phyloP scores from a whole-genome alignment of 2,113 vertebrate species.

The Oophaga pumilio region DNA sequence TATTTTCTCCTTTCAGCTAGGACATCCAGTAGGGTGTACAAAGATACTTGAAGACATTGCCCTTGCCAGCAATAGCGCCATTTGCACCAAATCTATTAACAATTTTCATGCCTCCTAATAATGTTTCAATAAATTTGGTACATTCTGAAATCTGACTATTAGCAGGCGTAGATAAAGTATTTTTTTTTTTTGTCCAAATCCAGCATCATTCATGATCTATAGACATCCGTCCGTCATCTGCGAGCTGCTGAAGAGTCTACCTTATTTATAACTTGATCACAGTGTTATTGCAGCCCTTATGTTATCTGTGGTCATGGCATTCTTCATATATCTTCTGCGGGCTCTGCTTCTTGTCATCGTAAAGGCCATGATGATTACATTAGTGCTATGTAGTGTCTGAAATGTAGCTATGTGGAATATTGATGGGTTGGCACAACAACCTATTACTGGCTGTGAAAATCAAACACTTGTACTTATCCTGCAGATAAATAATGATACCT shows the following conservation, averaged over 20 bases:
- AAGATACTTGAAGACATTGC: no score
- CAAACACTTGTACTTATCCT: not conserved
- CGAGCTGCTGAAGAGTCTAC: not conserved
- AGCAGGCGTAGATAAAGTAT: no score
- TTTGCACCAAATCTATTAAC: no score
- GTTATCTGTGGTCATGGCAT: constrained; percentile 59
- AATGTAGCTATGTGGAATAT: constrained; percentile 32
- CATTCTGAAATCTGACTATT: no score
- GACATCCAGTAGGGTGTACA: no score
- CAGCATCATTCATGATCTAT: not conserved
- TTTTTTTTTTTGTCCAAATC: not conserved
- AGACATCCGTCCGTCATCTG: not conserved
- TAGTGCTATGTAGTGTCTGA: constrained; percentile 24
- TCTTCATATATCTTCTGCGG: constrained; percentile 65
- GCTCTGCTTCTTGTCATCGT: constrained; percentile 60
- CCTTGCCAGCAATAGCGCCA: no score
- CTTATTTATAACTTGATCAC: constrained; percentile 41
- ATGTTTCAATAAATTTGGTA: no score
- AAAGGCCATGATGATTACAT: constrained; percentile 58
- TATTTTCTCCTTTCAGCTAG: no score
- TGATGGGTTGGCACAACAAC: not conserved
- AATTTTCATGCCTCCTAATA: no score
- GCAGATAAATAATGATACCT: constrained; percentile 16
- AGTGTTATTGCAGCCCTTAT: constrained; percentile 51
- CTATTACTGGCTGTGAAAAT: constrained; percentile 31